Evolutionary conservation across 2,888 invertebrate species (phyloP).

Genomic region (Drosophila atripex): DNA sequence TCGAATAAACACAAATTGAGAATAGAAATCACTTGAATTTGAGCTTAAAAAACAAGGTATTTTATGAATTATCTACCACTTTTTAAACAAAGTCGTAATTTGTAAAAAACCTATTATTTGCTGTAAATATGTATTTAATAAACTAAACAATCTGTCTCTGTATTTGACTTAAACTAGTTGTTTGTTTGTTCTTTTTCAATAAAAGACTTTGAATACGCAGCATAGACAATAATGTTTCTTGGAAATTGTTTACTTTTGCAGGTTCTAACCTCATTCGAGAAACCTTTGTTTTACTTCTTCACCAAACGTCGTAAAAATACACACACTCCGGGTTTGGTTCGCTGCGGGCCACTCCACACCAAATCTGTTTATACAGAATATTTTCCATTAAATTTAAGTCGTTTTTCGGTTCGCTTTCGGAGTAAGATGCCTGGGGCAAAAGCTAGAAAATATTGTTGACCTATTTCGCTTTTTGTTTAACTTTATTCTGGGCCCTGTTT

Average conservation of each 20-base stretch:
- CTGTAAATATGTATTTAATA: neutral
- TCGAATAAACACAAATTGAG: neutral
- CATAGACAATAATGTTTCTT: neutral
- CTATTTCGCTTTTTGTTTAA: conserved; percentile 32
- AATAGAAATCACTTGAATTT: neutral
- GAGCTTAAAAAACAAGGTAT: neutral
- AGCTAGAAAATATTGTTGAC: conserved; percentile 33
- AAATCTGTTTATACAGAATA: conserved; percentile 43
- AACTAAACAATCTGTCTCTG: neutral
- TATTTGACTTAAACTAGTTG: neutral
- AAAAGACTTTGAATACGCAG: neutral
- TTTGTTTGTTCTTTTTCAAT: neutral
- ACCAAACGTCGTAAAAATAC: conserved; percentile 7
- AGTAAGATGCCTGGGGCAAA: conserved; percentile 23
- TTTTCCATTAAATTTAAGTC: conserved; percentile 40
- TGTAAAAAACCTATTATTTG: too few species aligned
- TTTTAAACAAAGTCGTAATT: too few species aligned
- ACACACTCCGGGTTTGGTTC: neutral
- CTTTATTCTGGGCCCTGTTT: conserved; percentile 12
- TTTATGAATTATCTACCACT: neutral
- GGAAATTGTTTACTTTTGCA: neutral
- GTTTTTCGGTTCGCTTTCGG: conserved; percentile 21
- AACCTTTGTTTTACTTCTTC: conserved; percentile 2
- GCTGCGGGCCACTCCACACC: conserved; percentile 11
- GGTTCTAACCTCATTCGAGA: conserved; percentile 7